Percentiles rank a stretch among this genome's conserved stretches.
These are phyloP conservation scores for Drosophila mimetica DNA, from an alignment of 2,888 invertebrate genomes.

Conservation along the genomic window DNA sequence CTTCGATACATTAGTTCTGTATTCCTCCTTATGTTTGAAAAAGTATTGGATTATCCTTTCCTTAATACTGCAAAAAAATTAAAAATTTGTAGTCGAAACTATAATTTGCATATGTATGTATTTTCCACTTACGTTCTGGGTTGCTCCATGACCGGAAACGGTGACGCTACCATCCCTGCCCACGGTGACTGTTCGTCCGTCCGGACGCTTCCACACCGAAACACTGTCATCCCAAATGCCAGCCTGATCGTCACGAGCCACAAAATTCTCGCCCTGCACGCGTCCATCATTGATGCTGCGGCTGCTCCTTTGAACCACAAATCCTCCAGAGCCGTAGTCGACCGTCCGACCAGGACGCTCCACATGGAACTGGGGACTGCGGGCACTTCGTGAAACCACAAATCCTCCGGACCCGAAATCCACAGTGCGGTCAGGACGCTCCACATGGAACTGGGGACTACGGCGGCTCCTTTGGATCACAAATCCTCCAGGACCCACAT, in stretches of 20 bases:
- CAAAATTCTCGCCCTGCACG: constrained; percentile 62
- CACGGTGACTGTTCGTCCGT: constrained; percentile 57
- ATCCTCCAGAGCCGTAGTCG: constrained; percentile 17
- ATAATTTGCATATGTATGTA: too few relatives aligned
- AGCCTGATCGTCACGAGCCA: constrained; percentile 62
- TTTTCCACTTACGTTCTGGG: constrained; percentile 1
- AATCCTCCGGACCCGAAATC: constrained; percentile 28
- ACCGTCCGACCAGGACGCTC: constrained; percentile 26
- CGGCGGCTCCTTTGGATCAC: constrained; percentile 38
- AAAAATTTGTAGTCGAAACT: neutral
- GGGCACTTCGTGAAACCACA: constrained; percentile 29
- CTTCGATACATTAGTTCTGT: neutral
- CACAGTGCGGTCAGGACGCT: constrained; percentile 56
- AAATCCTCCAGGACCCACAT: constrained; percentile 26
- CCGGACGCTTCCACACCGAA: constrained; percentile 61
- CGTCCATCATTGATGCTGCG: constrained; percentile 36
- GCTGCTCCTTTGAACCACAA: constrained; percentile 38
- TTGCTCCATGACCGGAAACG: constrained; percentile 16
- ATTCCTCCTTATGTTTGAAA: neutral
- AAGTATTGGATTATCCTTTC: too few relatives aligned
- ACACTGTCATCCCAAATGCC: constrained; percentile 49
- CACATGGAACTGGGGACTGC: constrained; percentile 32
- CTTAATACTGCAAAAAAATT: constrained; percentile 13
- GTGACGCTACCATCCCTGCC: constrained; percentile 48
- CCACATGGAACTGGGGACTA: constrained; percentile 26